Base-by-base conservation (phyloP, 2,888 invertebrate genomes). In the Periphyllus acericola region DNA sequence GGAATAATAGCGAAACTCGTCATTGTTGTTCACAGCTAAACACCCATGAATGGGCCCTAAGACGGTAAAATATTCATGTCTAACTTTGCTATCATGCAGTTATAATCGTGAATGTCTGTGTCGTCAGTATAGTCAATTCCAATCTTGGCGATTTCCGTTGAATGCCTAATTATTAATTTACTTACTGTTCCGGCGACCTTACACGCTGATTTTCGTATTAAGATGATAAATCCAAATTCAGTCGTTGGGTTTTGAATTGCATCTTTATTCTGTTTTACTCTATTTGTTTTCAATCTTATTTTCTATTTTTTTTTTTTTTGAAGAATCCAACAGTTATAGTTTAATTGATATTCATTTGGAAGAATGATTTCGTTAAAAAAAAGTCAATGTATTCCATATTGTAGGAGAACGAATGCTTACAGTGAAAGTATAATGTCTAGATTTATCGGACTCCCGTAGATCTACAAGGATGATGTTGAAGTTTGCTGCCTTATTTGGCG, bases 401-500 rank as follows among this genome's bases (percentile, higher is more conserved):
- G 17, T 29, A 55, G 8, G 11, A 25, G 60, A 71, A 71, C n/a
- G 21, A 25, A 19, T 74, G 29, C 55, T 46, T 66, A 75, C 32
- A 74, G 87, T 87, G 87, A 87, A 87, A 87, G 80, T 81, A 29
- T 25, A 81, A 60, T 40, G 40, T 81, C 6, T 14, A 87, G 60
- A 87, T 87, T 80, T 80, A 79, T 81, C 40, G 75, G 74, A 81
- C 80, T 81, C 87, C 87, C 80, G 80, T 81, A 81, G 40, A 40
- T 74, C 40, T 72, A 74, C 87, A 87, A 87, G 87, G 87, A 87
- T 86, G 78, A 86, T 72, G 74, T 87, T 46, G 80, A 79, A 74
- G 87, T 87, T 87, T 87, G 46, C 81, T 81, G 60, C 87, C 87
- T 81, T 87, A 87, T 87, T 87, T 87, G 87, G 87, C 80, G 46